Evolutionary conservation across 2,113 vertebrate genomes (phyloP), one percentile per base, ranked within the genome.

Genomic region (Nettapus auritus): DNA sequence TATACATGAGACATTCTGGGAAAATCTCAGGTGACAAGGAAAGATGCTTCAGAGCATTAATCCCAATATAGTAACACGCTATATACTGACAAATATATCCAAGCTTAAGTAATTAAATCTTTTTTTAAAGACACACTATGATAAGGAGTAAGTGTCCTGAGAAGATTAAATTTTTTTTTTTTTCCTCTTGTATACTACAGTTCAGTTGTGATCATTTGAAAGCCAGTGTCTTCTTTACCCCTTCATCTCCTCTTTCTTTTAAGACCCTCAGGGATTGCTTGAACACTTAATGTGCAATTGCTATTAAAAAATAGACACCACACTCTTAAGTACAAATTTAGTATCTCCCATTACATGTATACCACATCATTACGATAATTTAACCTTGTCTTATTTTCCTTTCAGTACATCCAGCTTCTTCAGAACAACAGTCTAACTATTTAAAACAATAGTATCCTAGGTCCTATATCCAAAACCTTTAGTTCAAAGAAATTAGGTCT

Each of bases 31-130:
- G 96, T 97, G 97, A 96, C 95, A 96, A 94, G 94, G 34, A 40
- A 84, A 96, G 96, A 96, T 96, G 62, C 92, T 93, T 95, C 93
- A 90, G 92, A 93, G 94, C 92, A 97, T 97, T 97, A 97, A 97
- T 97, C 96, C 96, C 94, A 96, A 96, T 97, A 97, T 97, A 97
- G 97, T 92, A 97, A 88, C 97, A 87, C 80, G 63, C 91, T 64
- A 96, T 95, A 95, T 96, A 96, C 91, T 96, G 96, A 97, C 92
- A 96, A 97, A 95, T 95, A 96, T 92, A 97, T 97, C 95, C 93
- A 83, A 96, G 90, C 96, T 96, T 98, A 97, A 97, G 94, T 97
- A 98, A 98, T 98, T 97, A 97, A 97, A 97, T 98, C 95, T 97
- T 73, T 96, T 96, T 94, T 82, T 97, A 96, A 95, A 97, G 89